Evolutionary conservation across 2,113 vertebrate genomes (phyloP).

Genomic region (Nycticryphes semicollaris): DNA sequence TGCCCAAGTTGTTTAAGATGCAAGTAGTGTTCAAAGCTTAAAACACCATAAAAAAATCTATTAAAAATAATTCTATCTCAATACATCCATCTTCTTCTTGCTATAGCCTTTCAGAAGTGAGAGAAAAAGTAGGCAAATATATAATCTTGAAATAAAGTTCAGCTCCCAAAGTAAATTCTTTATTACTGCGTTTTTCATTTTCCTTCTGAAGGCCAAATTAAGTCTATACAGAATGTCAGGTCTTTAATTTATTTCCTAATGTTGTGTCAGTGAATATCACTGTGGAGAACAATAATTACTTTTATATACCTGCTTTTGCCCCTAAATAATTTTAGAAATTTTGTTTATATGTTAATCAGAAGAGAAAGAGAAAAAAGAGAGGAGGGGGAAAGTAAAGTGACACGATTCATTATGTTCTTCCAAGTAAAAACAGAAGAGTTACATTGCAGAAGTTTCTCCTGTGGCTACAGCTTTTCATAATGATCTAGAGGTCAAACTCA

Average conservation of each 20-base stretch:
- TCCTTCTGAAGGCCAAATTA: neutral
- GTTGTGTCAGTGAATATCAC: neutral
- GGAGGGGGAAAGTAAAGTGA: rapidly evolving
- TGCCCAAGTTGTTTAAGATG: neutral
- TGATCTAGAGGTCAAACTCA: neutral
- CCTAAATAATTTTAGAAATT: neutral
- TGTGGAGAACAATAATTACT: neutral
- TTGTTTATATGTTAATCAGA: neutral
- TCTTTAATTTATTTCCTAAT: neutral
- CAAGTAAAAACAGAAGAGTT: neutral
- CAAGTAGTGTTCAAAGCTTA: neutral
- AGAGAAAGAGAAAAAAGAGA: neutral
- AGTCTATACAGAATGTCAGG: neutral
- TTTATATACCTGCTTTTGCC: neutral
- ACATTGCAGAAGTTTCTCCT: neutral
- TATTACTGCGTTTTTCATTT: neutral
- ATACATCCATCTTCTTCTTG: neutral
- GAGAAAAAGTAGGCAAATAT: neutral
- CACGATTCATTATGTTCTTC: neutral
- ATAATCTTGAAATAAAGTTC: neutral
- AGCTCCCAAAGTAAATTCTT: neutral
- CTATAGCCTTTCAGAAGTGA: neutral
- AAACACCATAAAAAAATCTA: neutral
- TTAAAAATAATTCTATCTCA: neutral
- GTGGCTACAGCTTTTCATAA: neutral